Conservation (phyloP, 2,797 vertebrate genomes). For the Columba guinea region DNA sequence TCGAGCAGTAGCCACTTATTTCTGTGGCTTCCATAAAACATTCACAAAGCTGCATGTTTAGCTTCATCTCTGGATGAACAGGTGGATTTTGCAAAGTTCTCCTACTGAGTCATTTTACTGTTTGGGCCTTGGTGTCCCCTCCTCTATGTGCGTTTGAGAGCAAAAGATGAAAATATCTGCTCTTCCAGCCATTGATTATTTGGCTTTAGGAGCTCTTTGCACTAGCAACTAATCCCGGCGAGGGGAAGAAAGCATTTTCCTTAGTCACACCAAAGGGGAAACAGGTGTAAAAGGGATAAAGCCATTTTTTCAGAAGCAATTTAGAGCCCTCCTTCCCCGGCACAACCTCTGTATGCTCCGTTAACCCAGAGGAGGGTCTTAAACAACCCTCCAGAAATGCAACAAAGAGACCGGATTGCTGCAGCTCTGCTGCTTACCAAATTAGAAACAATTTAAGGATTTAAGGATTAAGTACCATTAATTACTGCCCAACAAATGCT, state of each 20-base stretch:
- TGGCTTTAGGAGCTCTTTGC: neutral
- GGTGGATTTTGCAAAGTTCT: neutral
- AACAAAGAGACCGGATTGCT: neutral
- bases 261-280: neutral
- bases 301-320: neutral
- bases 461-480: conserved; percentile 76
- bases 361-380: neutral
- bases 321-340: neutral
- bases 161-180: neutral
- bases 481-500: conserved; percentile 75
- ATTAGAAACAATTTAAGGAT: conserved; percentile 73
- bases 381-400: neutral
- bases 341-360: neutral
- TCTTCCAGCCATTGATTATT: neutral
- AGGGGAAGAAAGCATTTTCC: neutral
- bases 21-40: neutral
- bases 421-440: conserved; percentile 66
- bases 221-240: neutral
- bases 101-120: neutral
- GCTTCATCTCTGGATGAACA: neutral
- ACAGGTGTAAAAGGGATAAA: neutral
- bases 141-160: accelerated
- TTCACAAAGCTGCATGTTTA: neutral
- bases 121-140: neutral
- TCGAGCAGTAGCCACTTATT: neutral